Evolutionary conservation across 2,797 vertebrate species (phyloP), one percentile per base, ranked within the genome.

Genomic region (Microctenopoma stevenorrisi): DNA sequence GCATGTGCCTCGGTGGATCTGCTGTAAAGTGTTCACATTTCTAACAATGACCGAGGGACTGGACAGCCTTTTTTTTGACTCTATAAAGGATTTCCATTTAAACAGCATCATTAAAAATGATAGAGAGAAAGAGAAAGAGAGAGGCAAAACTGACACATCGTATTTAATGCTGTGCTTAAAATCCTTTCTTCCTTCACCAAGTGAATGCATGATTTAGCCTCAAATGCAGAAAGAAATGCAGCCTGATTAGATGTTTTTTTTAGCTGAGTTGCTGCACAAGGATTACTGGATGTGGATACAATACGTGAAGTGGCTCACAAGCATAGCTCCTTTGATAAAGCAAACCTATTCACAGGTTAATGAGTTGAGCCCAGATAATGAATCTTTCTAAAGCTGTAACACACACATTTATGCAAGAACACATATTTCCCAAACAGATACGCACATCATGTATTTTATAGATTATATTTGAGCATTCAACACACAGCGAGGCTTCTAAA

Each of bases 241-340:
- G 65, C 68, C 52, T 43, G 71, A 83, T 89, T 59, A 72, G 75
- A 83, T 84, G 78, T 64, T 74, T 79, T 64, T 76, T 74, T 78
- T 48, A 70, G 62, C 64, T 54, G 68, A 77, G 53, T 71, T 72
- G 58, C 73, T 84, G 60, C 76, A 64, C 52, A 64, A 68, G 56
- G 64, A 73, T 74, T 50, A 18, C 52, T 30, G 59, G 7, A 11
- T 43, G 49, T 12, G 51, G 69, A 83, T 70, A 50, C 64, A 63
- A 53, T 74, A 72, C 62, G 65, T 68, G 70, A 26, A 68, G 51
- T 12, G 1, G 13, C 61, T 74, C 48, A 42, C 60, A 35, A 60
- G 63, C 65, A 22, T 12, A 26, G 49, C 64, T 64, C 65, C 70
- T 68, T 58, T 78, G 62, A 85, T 74, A 72, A 81, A 71, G 62